Evolutionary conservation across 2,113 vertebrate genomes (phyloP).

Genomic region (Brienomyrus longianalis): DNA sequence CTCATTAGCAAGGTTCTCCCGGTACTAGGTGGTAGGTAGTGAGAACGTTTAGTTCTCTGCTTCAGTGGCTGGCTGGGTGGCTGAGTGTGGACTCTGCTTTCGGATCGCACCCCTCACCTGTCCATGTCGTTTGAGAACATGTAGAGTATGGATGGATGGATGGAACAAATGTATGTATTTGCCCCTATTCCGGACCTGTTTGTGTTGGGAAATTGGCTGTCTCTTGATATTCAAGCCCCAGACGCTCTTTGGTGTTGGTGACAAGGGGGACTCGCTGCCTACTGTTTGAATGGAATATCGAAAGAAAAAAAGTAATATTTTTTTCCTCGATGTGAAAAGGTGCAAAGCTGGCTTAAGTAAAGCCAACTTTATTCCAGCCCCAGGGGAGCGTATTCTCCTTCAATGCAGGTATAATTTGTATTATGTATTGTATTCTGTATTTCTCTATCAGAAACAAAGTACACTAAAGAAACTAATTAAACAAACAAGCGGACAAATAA

Average conservation of each 20-base stretch:
- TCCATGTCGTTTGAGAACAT: not conserved
- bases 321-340: not conserved
- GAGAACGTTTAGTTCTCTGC: too few relatives aligned
- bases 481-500: not conserved
- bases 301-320: not conserved
- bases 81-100: not conserved
- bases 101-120: not conserved
- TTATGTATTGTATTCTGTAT: not conserved
- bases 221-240: not conserved
- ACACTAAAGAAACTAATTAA: not conserved
- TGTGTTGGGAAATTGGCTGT: not conserved
- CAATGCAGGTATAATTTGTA: not conserved
- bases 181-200: not conserved
- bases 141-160: not conserved
- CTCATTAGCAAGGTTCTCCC: not conserved
- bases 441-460: not conserved
- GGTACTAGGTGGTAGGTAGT: too few relatives aligned
- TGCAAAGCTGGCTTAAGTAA: not conserved
- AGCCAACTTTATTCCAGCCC: not conserved
- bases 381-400: not conserved
- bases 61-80: too few relatives aligned
- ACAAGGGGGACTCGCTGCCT: not conserved
- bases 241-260: not conserved
- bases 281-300: not conserved
- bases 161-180: not conserved